phyloP scores from a whole-genome alignment of 53 echinoderm and acorn worm genomes.

The Echinarachnius parma region DNA sequence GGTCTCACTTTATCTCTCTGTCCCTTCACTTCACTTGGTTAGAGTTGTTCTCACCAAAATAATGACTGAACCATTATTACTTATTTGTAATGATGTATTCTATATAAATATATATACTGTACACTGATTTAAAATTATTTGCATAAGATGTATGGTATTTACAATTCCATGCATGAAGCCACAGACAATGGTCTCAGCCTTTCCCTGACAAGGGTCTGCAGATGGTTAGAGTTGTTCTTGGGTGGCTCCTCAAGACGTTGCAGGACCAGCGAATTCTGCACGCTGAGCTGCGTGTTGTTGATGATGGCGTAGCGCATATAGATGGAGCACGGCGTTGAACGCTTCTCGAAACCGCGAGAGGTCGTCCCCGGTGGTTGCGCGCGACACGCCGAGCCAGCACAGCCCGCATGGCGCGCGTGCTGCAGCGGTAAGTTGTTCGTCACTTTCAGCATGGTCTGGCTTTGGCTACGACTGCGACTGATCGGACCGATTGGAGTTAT shows the following conservation, averaged over 20 bases:
- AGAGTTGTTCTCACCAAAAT: not conserved
- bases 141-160: not conserved
- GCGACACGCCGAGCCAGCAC: too few species aligned
- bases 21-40: too few species aligned
- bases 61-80: not conserved
- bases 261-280: slow-evolving; percentile 10
- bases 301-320: slow-evolving; percentile 33
- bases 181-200: slow-evolving; percentile 8
- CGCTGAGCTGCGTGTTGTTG: slow-evolving; percentile 7
- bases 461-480: too few species aligned
- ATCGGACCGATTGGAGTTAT: too few species aligned
- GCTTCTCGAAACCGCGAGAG: not conserved
- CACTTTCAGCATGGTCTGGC: too few species aligned
- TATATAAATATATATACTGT: not conserved
- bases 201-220: not conserved
- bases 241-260: slow-evolving; percentile 6
- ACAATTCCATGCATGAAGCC: not conserved
- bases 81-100: not conserved
- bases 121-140: not conserved
- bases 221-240: slow-evolving; percentile 1
- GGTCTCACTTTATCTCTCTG: too few species aligned
- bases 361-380: too few species aligned
- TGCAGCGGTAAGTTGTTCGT: too few species aligned
- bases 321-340: not conserved
- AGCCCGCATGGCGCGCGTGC: too few species aligned